Evolutionary conservation across 2,888 invertebrate species (phyloP).

Genomic region (Acrobasis suavella): DNA sequence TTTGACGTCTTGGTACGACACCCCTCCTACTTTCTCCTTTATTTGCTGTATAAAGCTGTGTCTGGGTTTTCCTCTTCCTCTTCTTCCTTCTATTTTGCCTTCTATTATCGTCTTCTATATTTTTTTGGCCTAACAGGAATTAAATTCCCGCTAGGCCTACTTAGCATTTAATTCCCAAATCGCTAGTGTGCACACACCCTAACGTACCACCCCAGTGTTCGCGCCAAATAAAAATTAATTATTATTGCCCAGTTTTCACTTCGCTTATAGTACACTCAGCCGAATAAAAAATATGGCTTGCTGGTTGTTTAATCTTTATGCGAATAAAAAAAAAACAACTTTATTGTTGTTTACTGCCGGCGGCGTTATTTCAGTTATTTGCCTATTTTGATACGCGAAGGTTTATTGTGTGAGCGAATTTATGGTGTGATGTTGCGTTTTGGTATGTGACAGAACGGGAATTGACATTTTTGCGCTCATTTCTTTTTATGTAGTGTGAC

Average conservation of each 20-base stretch:
- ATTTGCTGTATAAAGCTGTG: no score
- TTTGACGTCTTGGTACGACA: no score
- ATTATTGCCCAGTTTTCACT: constrained; percentile 39
- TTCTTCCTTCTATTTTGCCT: no score
- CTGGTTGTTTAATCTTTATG: constrained; percentile 29
- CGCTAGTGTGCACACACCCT: not conserved
- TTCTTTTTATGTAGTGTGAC: no score
- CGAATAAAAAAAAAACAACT: constrained; percentile 28
- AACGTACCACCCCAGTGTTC: constrained; percentile 26
- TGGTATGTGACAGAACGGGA: constrained; percentile 7
- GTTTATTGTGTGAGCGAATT: constrained; percentile 11
- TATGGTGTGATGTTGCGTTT: constrained; percentile 2
- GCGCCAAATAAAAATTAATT: constrained; percentile 42
- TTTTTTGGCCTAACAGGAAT: no score
- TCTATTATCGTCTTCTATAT: no score
- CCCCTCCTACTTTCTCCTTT: no score
- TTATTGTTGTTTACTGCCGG: constrained; percentile 27
- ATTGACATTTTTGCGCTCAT: not conserved
- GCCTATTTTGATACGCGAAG: constrained; percentile 16
- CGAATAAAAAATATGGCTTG: constrained; percentile 35
- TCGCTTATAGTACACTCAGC: constrained; percentile 33
- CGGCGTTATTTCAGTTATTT: constrained; percentile 19
- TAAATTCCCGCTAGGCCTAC: no score
- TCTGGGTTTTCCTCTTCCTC: no score
- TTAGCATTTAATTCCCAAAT: not conserved